A percentile compares a stretch with the other conserved stretches of the same genome.
Conservation (phyloP, 1,140 invertebrate genomes). For the Notospermus geniculatus region DNA sequence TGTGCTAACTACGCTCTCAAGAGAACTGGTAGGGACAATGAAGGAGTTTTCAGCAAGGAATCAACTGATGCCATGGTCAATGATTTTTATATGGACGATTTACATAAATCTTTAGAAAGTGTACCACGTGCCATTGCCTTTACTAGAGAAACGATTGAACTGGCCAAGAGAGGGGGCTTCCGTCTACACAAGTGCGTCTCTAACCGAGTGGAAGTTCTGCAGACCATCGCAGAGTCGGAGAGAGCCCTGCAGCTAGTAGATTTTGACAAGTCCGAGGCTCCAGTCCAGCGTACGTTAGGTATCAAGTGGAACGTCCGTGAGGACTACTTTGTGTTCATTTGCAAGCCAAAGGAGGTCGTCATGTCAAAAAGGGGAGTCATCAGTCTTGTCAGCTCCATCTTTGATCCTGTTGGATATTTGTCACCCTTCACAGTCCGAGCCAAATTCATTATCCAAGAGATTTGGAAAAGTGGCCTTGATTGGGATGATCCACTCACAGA, state of each 20-base stretch:
- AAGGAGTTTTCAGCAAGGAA: not conserved
- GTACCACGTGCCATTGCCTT: not conserved
- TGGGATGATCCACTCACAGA: slow-evolving; percentile 22
- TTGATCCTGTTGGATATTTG: slow-evolving; percentile 20
- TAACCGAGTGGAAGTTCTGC: slow-evolving; percentile 10
- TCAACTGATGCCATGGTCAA: slow-evolving; percentile 10
- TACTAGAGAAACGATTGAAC: slow-evolving; percentile 7
- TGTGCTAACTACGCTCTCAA: slow-evolving; percentile 17
- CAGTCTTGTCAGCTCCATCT: slow-evolving; percentile 11
- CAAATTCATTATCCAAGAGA: slow-evolving; percentile 18
- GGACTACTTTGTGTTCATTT: slow-evolving; percentile 9
- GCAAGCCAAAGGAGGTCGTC: not conserved
- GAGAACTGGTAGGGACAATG: slow-evolving; percentile 11
- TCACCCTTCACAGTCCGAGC: slow-evolving; percentile 11
- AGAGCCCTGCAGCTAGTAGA: slow-evolving; percentile 1
- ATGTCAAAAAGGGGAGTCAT: slow-evolving; percentile 12
- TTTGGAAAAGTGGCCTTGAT: slow-evolving; percentile 5
- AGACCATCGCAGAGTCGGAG: too few relatives aligned
- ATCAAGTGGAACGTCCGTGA: slow-evolving; percentile 6
- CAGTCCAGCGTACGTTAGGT: slow-evolving; percentile 4
- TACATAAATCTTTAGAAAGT: slow-evolving; percentile 13
- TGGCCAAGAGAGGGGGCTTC: too few relatives aligned
- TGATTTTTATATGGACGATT: slow-evolving; percentile 27
- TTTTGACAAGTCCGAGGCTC: not conserved
- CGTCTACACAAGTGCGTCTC: slow-evolving; percentile 17